Percentiles rank a stretch among this genome's conserved stretches.
Conservation (phyloP, 2,888 invertebrate species). For the Glaucopsyche alexis region DNA sequence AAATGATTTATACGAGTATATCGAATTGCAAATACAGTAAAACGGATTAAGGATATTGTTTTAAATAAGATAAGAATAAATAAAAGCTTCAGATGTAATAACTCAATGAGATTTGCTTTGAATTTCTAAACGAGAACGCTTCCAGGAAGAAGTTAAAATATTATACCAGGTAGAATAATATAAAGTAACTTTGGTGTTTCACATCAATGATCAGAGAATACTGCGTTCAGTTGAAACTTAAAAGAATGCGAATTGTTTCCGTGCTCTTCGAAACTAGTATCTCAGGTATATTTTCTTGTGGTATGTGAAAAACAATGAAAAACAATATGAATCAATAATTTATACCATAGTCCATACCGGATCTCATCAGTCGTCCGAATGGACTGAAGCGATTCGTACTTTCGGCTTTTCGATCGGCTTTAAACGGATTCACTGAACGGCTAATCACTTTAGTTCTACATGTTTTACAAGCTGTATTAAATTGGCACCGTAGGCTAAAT, state of each 20-base stretch:
- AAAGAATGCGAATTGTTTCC: neutral
- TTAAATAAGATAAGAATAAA: neutral
- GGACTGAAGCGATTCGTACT: too few species aligned
- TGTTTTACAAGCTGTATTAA: too few species aligned
- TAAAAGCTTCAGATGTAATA: too few species aligned
- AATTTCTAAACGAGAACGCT: neutral
- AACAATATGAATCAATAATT: too few species aligned
- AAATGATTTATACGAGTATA: neutral
- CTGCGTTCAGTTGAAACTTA: neutral
- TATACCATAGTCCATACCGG: too few species aligned
- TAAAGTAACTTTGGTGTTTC: neutral
- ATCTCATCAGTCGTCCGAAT: too few species aligned
- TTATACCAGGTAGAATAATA: neutral
- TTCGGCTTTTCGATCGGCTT: too few species aligned
- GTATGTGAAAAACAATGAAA: neutral
- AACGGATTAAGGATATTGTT: neutral
- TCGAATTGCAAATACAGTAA: neutral
- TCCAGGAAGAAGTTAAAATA: neutral
- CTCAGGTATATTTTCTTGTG: neutral
- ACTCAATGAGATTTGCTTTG: too few species aligned
- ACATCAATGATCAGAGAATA: neutral
- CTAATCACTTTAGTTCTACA: too few species aligned
- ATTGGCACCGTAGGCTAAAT: too few species aligned
- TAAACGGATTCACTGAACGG: too few species aligned
- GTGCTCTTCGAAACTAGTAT: neutral